Base-by-base conservation (phyloP, 2,113 vertebrate genomes). In the Myiopsitta monachus region DNA sequence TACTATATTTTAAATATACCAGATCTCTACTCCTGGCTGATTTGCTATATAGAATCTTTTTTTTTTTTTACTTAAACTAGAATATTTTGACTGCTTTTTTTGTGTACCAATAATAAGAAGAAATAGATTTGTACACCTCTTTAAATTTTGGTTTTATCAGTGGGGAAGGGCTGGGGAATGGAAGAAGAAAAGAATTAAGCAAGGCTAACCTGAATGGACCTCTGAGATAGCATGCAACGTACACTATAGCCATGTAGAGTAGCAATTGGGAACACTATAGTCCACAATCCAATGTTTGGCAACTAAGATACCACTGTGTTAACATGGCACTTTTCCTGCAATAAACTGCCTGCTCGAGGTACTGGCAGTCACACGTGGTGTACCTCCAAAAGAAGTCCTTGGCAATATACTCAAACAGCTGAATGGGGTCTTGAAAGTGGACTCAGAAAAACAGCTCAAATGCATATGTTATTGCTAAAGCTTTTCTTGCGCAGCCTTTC, bases 91-190 rank as follows among this genome's bases (percentile, higher is more conserved):
- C 33, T 38, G 17, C 3, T 9, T 47, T 9, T 51, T 86, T 44
- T 51, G 5, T 17, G 5, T 47, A 66, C 27, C 23, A 66, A 30
- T 54, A 30, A 8, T 59, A 27, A 87, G 38, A 70, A 70, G 18
- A 67, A 28, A 55, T 4, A 84, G 19, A 73, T 39, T 52, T 52
- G 5, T 23, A 15, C 6, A 49, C 3, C 30, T 52, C 17, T 62
- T 11, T 41, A 74, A 24, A 27, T 12, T 54, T 12, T 14, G 10
- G 73, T 30, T 52, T 7, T 4, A 74, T 61, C 18, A 43, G 28
- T 17, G 31, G 7, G 4, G 15, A 74, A 73, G 17, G 3, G 1
- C 52, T 2, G 3, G 6, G 13, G 9, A 75, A 78, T 5, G 1
- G 3, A 76, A 11, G 18, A 92, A 16, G 3, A 49, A 54, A 75